Conservation (phyloP, 2,113 vertebrate genomes). For the Ameiurus melas region DNA sequence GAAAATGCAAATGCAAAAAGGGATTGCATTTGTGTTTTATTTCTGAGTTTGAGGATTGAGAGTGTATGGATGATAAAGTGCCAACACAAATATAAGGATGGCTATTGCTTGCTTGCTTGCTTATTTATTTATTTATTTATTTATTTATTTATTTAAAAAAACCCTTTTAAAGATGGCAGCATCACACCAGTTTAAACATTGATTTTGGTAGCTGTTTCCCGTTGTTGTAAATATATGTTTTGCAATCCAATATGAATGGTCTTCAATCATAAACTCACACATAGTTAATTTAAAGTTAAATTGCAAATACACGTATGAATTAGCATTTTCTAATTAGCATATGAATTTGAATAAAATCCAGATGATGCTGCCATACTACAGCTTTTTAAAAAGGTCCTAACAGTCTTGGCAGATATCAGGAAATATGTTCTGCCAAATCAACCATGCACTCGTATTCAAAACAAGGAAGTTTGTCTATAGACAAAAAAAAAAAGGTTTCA, state of each 20-base stretch:
- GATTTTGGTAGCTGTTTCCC: neutral
- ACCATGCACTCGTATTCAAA: constrained; percentile 27
- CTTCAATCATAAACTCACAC: neutral
- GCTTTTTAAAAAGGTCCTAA: neutral
- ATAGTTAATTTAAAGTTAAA: neutral
- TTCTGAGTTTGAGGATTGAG: neutral
- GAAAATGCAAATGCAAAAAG: neutral
- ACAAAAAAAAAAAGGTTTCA: neutral
- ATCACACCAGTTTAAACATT: neutral
- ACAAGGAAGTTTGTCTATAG: neutral
- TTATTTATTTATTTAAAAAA: too few species aligned
- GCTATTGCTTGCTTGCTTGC: too few species aligned
- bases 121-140: too few species aligned
- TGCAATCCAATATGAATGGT: neutral
- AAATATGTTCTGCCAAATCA: constrained; percentile 3
- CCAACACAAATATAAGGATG: neutral
- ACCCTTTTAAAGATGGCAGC: neutral
- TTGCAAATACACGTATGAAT: neutral
- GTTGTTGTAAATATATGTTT: neutral
- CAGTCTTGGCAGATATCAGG: neutral
- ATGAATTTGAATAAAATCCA: neutral
- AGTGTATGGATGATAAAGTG: neutral
- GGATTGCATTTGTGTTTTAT: neutral
- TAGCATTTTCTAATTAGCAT: neutral
- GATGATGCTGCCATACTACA: neutral